Conservation (phyloP, 2,797 vertebrate genomes). For the Myotis myotis region DNA sequence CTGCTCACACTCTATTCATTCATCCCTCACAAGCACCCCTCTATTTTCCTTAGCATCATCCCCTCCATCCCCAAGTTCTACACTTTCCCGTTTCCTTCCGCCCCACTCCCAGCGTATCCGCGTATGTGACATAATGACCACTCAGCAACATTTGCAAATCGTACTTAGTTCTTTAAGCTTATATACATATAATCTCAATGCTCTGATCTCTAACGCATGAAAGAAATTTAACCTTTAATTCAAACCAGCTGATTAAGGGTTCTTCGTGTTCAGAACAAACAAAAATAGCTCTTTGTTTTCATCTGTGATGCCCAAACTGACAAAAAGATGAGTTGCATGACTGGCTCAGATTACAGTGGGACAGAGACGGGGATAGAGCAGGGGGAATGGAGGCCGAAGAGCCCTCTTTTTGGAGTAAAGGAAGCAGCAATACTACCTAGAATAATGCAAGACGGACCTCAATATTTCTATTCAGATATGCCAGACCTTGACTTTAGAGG, state of each 20-base stretch:
- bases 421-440: background rate
- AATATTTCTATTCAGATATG: constrained; percentile 67
- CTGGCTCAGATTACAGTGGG: background rate
- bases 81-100: background rate
- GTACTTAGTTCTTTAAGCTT: constrained; percentile 37
- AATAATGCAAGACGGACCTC: background rate
- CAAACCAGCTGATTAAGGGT: constrained; percentile 33
- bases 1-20: background rate
- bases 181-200: background rate
- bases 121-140: background rate
- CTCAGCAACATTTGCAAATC: background rate
- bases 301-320: background rate
- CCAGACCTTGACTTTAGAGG: constrained; percentile 69
- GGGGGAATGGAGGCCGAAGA: background rate
- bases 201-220: constrained; percentile 49
- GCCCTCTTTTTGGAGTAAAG: background rate
- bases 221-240: constrained; percentile 56
- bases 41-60: background rate
- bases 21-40: background rate
- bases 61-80: background rate
- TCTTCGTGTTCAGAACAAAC: background rate
- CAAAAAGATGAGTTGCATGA: background rate
- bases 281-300: background rate
- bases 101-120: background rate
- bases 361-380: no score